A percentile compares a stretch with the other conserved stretches of the same genome.
Conservation (phyloP, 2,797 vertebrate species). For the Miichthys miiuy region DNA sequence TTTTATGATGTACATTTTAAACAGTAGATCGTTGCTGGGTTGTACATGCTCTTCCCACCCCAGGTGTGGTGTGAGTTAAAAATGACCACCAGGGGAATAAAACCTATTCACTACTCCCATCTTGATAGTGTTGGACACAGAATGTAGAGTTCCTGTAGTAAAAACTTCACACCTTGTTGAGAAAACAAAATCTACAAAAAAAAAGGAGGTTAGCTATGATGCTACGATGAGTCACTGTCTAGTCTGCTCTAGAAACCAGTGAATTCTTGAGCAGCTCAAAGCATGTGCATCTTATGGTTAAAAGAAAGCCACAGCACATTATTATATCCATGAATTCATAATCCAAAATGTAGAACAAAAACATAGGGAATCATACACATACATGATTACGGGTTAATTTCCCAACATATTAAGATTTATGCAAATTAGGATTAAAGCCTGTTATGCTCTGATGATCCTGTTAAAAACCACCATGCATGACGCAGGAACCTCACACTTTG, state of each 20-base stretch:
- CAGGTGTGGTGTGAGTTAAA: slow-evolving; percentile 47
- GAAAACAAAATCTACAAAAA: slow-evolving; percentile 29
- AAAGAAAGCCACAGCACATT: neutral
- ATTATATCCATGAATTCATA: neutral
- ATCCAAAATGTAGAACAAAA: slow-evolving; percentile 12
- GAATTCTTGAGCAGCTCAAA: slow-evolving; percentile 19
- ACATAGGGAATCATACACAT: neutral
- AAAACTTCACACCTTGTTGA: slow-evolving; percentile 57
- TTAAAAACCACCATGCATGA: slow-evolving; percentile 50
- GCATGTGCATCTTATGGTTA: neutral
- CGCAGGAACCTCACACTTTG: slow-evolving; percentile 48
- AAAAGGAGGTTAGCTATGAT: neutral
- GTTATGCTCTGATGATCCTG: slow-evolving; percentile 39
- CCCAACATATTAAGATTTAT: slow-evolving; percentile 21
- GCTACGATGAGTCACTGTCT: slow-evolving; percentile 20
- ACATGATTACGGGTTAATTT: slow-evolving; percentile 6
- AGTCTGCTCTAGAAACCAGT: slow-evolving; percentile 10
- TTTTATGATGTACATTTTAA: slow-evolving; percentile 66
- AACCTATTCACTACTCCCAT: slow-evolving; percentile 51
- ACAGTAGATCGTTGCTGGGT: slow-evolving; percentile 49
- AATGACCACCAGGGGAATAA: slow-evolving; percentile 58
- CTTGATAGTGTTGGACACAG: slow-evolving; percentile 67
- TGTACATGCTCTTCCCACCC: slow-evolving; percentile 47
- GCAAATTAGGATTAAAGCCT: slow-evolving; percentile 28
- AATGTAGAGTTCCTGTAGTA: slow-evolving; percentile 49